Conservation (phyloP, 2,113 vertebrate species). For the Perccottus glenii region DNA sequence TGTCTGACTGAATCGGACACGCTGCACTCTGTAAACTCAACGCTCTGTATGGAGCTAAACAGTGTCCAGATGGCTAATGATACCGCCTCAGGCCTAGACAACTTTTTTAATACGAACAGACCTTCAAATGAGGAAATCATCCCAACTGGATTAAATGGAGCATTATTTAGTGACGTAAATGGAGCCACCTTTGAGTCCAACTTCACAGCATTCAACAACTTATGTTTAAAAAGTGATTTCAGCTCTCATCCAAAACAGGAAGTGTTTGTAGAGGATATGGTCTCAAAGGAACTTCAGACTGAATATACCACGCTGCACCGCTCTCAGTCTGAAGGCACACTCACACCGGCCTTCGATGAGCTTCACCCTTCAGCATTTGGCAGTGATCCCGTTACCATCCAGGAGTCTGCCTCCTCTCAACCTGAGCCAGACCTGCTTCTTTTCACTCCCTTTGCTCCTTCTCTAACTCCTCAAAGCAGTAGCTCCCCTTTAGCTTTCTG, state of each 20-base stretch:
- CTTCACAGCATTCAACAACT: neutral
- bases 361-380: constrained; percentile 55
- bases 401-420: constrained; percentile 24
- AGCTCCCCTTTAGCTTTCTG: constrained; percentile 44
- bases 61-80: neutral
- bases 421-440: constrained; percentile 56
- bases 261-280: neutral
- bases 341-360: constrained; percentile 38
- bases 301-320: constrained; percentile 34
- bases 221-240: neutral
- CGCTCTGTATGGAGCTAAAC: constrained; percentile 14
- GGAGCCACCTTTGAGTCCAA: neutral
- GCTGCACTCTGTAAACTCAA: constrained; percentile 20
- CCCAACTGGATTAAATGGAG: constrained; percentile 2
- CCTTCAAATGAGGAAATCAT: neutral
- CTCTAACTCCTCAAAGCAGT: constrained; percentile 47
- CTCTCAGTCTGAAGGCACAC: constrained; percentile 50
- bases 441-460: constrained; percentile 65
- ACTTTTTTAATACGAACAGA: neutral
- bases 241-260: constrained; percentile 12
- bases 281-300: neutral
- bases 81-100: neutral
- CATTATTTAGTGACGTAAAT: neutral
- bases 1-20: constrained; percentile 56
- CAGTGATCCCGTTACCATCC: constrained; percentile 47